Evolutionary conservation across 1,140 invertebrate genomes (phyloP).

Genomic region (Drepana arcuata): DNA sequence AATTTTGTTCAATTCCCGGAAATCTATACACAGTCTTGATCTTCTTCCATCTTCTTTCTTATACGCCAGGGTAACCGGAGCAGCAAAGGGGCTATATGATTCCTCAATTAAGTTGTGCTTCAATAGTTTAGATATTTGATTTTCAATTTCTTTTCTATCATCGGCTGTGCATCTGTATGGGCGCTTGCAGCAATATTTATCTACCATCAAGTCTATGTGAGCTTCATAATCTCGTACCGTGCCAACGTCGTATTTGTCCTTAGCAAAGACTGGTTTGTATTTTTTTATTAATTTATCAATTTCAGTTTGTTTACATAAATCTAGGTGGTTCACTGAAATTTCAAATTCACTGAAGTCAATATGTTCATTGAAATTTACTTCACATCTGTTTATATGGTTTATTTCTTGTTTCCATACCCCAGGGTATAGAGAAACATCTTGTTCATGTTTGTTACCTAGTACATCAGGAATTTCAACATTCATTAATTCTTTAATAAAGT

Average conservation of each 20-base stretch:
- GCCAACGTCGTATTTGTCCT: conserved; percentile 1
- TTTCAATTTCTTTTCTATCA: conserved; percentile 11
- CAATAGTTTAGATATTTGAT: conserved; percentile 10
- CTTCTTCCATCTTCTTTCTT: conserved; percentile 11
- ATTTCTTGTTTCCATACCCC: neutral
- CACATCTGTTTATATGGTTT: neutral
- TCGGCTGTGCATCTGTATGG: conserved; percentile 9
- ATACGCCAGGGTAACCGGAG: conserved; percentile 1
- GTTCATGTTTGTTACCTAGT: conserved; percentile 2
- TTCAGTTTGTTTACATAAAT: neutral
- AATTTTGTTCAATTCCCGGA: conserved; percentile 7
- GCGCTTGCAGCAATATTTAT: conserved; percentile 9
- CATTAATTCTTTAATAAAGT: neutral
- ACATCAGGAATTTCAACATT: neutral
- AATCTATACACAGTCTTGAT: conserved; percentile 10
- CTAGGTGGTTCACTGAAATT: neutral
- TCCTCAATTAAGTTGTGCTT: conserved; percentile 5
- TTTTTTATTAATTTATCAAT: neutral
- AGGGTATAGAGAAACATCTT: conserved; percentile 1
- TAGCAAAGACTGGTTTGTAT: neutral
- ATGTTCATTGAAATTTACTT: conserved; percentile 3
- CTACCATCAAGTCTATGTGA: neutral
- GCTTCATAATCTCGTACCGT: neutral
- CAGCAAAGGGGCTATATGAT: conserved; percentile 10
- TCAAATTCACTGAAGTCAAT: neutral